These are phyloP conservation scores for Eristalinus aeneus DNA, from an alignment of 2,888 invertebrate genomes.

Conservation along the genomic window DNA sequence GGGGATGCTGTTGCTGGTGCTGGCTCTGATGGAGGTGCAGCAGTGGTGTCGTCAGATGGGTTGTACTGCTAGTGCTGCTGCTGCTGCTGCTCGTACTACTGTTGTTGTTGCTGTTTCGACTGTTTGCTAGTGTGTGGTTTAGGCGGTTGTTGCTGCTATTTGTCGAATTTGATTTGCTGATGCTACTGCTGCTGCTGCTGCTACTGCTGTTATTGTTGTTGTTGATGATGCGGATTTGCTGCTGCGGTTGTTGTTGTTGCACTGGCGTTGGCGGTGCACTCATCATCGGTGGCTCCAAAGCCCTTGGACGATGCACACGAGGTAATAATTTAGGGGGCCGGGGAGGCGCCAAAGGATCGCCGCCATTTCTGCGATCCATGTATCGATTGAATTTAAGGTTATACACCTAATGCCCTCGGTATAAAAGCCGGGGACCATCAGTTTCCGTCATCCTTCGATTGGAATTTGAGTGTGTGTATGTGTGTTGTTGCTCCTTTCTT, in stretches of 20 bases:
- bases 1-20: constrained; percentile 65
- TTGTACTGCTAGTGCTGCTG: constrained; percentile 65
- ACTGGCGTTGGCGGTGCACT: constrained; percentile 77
- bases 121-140: constrained; percentile 41
- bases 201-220: constrained; percentile 29
- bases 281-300: constrained; percentile 83
- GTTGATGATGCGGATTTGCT: constrained; percentile 49
- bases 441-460: constrained; percentile 83
- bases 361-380: constrained; percentile 90
- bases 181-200: constrained; percentile 39
- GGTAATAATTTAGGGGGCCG: constrained; percentile 88
- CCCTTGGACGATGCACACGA: constrained; percentile 84
- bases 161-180: constrained; percentile 15
- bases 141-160: too few relatives aligned
- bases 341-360: constrained; percentile 88
- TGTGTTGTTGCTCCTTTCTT: neutral
- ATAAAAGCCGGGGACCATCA: constrained; percentile 84
- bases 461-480: constrained; percentile 22
- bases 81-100: constrained; percentile 70
- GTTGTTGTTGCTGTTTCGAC: constrained; percentile 68
- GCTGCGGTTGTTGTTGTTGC: constrained; percentile 67
- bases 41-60: constrained; percentile 55
- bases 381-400: constrained; percentile 76
- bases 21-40: constrained; percentile 70
- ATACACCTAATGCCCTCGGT: constrained; percentile 81